These are phyloP conservation scores for Leistus spinibarbis DNA, from an alignment of 2,888 invertebrate species.

Conservation along the genomic window DNA sequence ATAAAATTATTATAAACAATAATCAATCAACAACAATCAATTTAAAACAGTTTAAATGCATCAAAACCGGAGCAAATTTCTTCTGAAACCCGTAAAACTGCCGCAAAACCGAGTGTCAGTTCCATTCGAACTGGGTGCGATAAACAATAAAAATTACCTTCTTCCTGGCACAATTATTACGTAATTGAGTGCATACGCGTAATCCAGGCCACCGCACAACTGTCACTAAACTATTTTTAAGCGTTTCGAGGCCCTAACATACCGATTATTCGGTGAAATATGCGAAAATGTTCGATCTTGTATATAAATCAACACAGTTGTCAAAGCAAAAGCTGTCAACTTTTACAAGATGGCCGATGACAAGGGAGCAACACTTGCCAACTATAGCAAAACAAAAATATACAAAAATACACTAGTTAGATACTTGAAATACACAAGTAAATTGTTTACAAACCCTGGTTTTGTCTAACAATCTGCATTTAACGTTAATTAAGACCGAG, in stretches of 20 bases:
- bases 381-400: conserved; percentile 20
- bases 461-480: no score
- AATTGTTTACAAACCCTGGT: no score
- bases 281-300: conserved; percentile 15
- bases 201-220: background rate
- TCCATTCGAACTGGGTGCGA: conserved; percentile 28
- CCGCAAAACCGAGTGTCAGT: conserved; percentile 7
- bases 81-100: background rate
- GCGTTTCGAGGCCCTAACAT: background rate
- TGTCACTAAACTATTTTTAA: background rate
- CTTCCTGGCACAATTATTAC: conserved; percentile 30
- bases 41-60: background rate
- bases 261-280: conserved; percentile 14
- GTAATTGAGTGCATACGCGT: conserved; percentile 7
- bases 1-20: background rate
- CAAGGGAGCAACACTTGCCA: conserved; percentile 16
- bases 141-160: conserved; percentile 35
- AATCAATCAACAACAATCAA: background rate
- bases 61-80: background rate
- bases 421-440: no score
- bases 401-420: background rate
- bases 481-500: no score
- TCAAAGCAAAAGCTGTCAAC: conserved; percentile 35
- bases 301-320: conserved; percentile 38
- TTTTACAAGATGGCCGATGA: conserved; percentile 35